These are phyloP conservation scores for Biston betularia DNA, from an alignment of 2,888 invertebrate species.

Conservation along the genomic window DNA sequence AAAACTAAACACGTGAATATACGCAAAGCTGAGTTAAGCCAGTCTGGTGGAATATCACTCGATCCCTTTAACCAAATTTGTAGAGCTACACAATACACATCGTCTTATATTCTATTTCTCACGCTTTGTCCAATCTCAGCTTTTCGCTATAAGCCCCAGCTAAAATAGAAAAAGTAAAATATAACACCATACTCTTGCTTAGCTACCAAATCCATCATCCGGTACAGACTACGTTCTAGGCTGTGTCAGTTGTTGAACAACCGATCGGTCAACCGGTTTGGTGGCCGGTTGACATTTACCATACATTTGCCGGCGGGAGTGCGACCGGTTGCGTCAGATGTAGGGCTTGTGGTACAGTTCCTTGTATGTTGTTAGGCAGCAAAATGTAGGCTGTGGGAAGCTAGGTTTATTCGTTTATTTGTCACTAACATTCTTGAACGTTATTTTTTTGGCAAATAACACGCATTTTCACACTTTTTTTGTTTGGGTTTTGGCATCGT, in stretches of 20 bases:
- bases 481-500: too few relatives aligned
- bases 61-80: too few relatives aligned
- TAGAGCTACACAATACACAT: too few relatives aligned
- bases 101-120: too few relatives aligned
- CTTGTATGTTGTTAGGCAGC: constrained; percentile 28
- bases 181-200: neutral
- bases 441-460: too few relatives aligned
- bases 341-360: constrained; percentile 28
- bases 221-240: constrained; percentile 2
- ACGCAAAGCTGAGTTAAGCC: too few relatives aligned
- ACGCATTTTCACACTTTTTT: neutral
- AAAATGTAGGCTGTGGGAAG: neutral
- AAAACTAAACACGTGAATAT: too few relatives aligned
- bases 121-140: too few relatives aligned
- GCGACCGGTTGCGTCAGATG: constrained; percentile 33
- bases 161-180: too few relatives aligned
- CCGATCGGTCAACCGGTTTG: constrained; percentile 26
- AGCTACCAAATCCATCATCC: constrained; percentile 13
- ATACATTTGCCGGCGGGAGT: constrained; percentile 4
- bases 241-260: constrained; percentile 13
- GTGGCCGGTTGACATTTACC: constrained; percentile 31
- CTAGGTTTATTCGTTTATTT: neutral
- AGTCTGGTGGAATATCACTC: too few relatives aligned
- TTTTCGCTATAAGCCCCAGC: too few relatives aligned
- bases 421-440: neutral